phyloP scores from a whole-genome alignment of 2,113 vertebrate species.

The Pteruthius melanotis region DNA sequence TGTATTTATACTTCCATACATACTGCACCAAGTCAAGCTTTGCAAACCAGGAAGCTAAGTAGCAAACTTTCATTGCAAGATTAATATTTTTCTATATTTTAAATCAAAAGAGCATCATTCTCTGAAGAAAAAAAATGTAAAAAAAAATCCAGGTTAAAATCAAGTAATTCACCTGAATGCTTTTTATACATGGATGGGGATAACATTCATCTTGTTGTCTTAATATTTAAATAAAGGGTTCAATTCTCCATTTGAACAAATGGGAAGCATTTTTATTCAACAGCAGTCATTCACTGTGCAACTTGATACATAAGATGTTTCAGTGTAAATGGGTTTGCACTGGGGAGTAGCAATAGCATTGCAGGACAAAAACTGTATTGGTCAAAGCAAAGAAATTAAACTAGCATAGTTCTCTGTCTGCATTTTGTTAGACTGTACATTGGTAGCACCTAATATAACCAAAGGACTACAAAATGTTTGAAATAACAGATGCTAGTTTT shows the following conservation, averaged over 20 bases:
- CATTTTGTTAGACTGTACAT: background rate
- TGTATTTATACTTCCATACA: background rate
- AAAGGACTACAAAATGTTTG: background rate
- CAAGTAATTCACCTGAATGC: background rate
- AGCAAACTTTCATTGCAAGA: background rate
- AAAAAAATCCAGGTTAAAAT: background rate
- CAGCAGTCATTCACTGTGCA: background rate
- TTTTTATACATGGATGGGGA: background rate
- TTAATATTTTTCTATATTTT: background rate
- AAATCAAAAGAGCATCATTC: background rate
- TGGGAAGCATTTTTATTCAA: background rate
- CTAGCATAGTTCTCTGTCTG: background rate
- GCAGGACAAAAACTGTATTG: background rate
- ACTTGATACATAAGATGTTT: background rate
- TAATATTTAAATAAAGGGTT: background rate
- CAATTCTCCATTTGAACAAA: background rate
- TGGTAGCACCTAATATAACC: background rate
- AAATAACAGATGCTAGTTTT: background rate
- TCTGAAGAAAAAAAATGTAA: background rate
- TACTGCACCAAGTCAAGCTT: background rate
- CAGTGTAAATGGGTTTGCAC: background rate
- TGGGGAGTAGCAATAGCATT: background rate
- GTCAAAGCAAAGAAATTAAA: background rate
- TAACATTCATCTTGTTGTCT: background rate
- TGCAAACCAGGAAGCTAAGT: background rate